phyloP scores from a whole-genome alignment of 2,113 vertebrate genomes.

The Sorex araneus region DNA sequence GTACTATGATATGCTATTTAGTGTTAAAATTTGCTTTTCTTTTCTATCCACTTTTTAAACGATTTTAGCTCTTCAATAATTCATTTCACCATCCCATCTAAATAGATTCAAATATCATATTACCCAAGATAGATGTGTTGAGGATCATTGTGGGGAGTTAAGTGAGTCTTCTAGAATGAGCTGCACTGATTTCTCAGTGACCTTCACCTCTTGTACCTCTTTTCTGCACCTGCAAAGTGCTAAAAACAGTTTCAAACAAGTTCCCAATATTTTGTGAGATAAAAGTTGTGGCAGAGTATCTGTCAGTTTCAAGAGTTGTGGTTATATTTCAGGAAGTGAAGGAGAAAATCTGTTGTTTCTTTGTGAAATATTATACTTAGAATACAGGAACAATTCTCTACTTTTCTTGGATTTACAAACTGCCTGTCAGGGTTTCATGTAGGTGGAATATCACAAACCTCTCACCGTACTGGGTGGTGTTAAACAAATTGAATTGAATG shows the following conservation, averaged over 20 bases:
- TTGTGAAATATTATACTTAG: not conserved
- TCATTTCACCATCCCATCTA: not conserved
- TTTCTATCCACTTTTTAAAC: not conserved
- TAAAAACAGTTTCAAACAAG: not conserved
- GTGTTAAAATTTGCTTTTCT: not conserved
- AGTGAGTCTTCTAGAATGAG: not conserved
- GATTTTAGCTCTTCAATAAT: slow-evolving; percentile 1
- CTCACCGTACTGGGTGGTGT: not conserved
- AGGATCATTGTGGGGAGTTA: not conserved
- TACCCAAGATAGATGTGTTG: not conserved
- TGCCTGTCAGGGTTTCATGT: not conserved
- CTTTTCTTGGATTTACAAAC: not conserved
- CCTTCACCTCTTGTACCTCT: not conserved
- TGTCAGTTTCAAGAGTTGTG: not conserved
- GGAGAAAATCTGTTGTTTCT: not conserved
- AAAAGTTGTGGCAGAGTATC: not conserved
- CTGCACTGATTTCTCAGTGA: not conserved
- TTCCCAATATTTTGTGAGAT: not conserved
- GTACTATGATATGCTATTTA: not conserved
- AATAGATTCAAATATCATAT: not conserved
- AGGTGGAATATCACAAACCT: not conserved
- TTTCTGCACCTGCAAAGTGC: not conserved
- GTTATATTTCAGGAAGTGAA: not conserved
- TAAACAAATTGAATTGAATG: slow-evolving; percentile 60
- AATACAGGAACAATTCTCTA: not conserved